Evolutionary conservation across 2,888 invertebrate genomes (phyloP).

Genomic region (Tholera decimalis): DNA sequence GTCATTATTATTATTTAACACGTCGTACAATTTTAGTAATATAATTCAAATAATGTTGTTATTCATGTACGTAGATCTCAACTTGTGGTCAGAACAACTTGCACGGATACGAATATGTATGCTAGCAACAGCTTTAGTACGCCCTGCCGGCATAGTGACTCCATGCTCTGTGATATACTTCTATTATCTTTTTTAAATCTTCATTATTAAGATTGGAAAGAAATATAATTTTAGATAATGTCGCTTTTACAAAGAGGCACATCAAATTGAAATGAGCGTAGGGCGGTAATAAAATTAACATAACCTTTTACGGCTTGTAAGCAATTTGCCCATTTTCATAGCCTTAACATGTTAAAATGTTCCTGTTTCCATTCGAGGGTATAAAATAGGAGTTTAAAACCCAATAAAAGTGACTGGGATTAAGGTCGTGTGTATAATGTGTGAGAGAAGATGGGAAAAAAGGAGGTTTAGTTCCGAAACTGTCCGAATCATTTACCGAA

Average conservation of each 20-base stretch:
- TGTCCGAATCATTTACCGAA: conserved; percentile 6
- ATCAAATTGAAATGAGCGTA: conserved; percentile 59
- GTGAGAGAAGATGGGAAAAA: conserved; percentile 19
- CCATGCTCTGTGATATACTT: background rate
- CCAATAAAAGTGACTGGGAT: conserved; percentile 70
- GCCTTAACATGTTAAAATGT: conserved; percentile 71
- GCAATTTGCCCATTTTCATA: conserved; percentile 73
- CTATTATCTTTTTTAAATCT: conserved; percentile 20
- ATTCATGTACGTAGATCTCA: no score
- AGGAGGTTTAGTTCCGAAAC: conserved; percentile 4
- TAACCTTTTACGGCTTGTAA: conserved; percentile 72
- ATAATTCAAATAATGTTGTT: no score
- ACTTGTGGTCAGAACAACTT: background rate
- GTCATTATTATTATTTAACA: no score
- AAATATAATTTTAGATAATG: conserved; percentile 54
- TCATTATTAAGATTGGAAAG: conserved; percentile 26
- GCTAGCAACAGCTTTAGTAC: no score
- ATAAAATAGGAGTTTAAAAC: conserved; percentile 75
- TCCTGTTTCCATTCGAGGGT: conserved; percentile 71
- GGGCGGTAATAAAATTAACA: conserved; percentile 74
- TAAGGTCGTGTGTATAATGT: conserved; percentile 66
- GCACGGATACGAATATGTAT: background rate
- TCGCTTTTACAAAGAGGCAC: conserved; percentile 44
- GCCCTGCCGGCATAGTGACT: background rate
- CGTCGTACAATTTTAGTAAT: no score